phyloP scores from a whole-genome alignment of 2,888 invertebrate species.

The Elegia similella region DNA sequence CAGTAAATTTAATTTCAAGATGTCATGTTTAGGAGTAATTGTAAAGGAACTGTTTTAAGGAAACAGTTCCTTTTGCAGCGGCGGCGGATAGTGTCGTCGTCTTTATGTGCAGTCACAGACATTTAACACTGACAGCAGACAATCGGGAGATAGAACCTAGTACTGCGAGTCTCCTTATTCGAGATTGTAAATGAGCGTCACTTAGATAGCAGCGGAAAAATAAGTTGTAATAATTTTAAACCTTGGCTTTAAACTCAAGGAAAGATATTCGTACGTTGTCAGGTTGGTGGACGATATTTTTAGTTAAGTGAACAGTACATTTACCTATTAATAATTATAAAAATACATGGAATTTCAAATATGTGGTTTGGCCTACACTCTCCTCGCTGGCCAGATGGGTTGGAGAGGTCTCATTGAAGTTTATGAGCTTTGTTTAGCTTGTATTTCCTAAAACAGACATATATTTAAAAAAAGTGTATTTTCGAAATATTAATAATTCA shows the following conservation, averaged over 20 bases:
- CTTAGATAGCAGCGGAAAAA: conserved; percentile 23
- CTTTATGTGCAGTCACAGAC: conserved; percentile 41
- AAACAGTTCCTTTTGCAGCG: conserved; percentile 42
- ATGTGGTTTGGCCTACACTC: no score
- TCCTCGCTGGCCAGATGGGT: no score
- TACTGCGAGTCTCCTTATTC: conserved; percentile 39
- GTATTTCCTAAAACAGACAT: no score
- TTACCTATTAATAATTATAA: no score
- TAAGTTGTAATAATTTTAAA: conserved; percentile 5
- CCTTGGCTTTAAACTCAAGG: background rate
- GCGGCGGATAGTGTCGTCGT: conserved; percentile 35
- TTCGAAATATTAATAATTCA: no score
- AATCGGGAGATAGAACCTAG: conserved; percentile 55
- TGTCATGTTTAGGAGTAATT: conserved; percentile 36
- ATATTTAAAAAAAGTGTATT: no score
- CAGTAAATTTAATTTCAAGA: conserved; percentile 7
- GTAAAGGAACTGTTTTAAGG: conserved; percentile 33
- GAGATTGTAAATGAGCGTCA: conserved; percentile 29
- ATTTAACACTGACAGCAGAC: conserved; percentile 60
- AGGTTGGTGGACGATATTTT: no score
- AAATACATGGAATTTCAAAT: no score
- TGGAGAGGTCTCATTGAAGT: no score
- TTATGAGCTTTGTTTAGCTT: no score
- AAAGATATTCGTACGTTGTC: conserved; percentile 4
- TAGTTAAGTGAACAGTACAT: no score